phyloP scores from a whole-genome alignment of 2,113 vertebrate genomes.

The Scatophagus argus region DNA sequence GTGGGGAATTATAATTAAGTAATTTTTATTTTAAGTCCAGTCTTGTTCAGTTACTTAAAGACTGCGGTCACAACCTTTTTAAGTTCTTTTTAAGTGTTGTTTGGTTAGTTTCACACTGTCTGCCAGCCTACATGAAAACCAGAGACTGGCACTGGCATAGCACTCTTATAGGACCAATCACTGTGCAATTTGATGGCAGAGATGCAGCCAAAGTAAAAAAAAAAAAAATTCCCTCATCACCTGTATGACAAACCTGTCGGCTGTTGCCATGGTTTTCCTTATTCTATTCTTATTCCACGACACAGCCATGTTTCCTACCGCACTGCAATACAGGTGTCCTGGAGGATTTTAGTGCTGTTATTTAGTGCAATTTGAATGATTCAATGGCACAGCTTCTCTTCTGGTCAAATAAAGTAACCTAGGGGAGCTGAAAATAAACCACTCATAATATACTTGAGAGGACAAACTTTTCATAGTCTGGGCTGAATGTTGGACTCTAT shows the following conservation, averaged over 20 bases:
- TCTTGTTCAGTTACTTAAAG: too few relatives aligned
- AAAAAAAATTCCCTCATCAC: background rate
- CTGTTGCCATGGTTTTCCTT: background rate
- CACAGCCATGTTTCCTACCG: background rate
- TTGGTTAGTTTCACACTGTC: background rate
- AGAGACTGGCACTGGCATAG: background rate
- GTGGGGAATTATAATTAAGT: too few relatives aligned
- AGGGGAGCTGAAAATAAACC: background rate
- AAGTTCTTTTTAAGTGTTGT: background rate
- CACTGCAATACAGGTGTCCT: background rate
- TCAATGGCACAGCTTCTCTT: background rate
- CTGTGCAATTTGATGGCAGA: background rate
- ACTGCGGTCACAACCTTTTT: background rate
- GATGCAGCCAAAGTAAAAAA: background rate
- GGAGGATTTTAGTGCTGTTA: background rate
- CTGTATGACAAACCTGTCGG: background rate
- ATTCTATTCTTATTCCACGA: background rate
- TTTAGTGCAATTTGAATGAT: background rate
- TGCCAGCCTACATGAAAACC: background rate
- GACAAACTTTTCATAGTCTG: background rate
- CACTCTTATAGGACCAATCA: background rate
- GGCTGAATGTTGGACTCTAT: background rate
- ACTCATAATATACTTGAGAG: background rate
- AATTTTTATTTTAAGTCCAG: too few relatives aligned
- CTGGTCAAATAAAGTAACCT: background rate